These are phyloP conservation scores for Iphiclides podalirius DNA, from an alignment of 2,888 invertebrate genomes.

Conservation along the genomic window DNA sequence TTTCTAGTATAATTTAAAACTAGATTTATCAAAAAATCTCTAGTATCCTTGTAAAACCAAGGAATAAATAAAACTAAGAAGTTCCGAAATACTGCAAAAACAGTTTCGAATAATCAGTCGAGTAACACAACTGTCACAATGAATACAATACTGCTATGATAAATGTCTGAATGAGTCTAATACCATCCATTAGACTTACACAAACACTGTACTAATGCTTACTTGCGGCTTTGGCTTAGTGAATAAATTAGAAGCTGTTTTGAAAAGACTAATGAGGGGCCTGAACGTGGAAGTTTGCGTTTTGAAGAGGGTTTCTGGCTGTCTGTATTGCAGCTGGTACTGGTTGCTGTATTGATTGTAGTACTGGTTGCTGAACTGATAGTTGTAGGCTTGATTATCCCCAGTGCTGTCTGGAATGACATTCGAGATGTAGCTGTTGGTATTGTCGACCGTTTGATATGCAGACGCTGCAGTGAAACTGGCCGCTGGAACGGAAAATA, in stretches of 20 bases:
- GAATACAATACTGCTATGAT: constrained; percentile 31
- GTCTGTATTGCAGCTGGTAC: constrained; percentile 56
- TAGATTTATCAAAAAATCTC: constrained; percentile 44
- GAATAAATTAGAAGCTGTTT: constrained; percentile 66
- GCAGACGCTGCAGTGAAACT: constrained; percentile 63
- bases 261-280: constrained; percentile 70
- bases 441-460: constrained; percentile 63
- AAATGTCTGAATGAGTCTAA: constrained; percentile 21
- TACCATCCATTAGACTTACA: constrained; percentile 40
- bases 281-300: constrained; percentile 63
- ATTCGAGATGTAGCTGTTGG: constrained; percentile 75
- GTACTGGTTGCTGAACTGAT: constrained; percentile 57
- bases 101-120: constrained; percentile 75
- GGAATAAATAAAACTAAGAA: constrained; percentile 70
- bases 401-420: constrained; percentile 77
- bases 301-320: constrained; percentile 55
- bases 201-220: constrained; percentile 67
- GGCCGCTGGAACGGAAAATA: constrained; percentile 54
- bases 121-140: constrained; percentile 72
- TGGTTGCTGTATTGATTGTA: constrained; percentile 62
- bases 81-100: constrained; percentile 58
- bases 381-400: constrained; percentile 61
- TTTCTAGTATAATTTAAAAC: constrained; percentile 35
- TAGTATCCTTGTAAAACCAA: constrained; percentile 78
- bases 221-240: constrained; percentile 65